Base-by-base conservation (phyloP, 2,113 vertebrate species). In the Ellobius talpinus region DNA sequence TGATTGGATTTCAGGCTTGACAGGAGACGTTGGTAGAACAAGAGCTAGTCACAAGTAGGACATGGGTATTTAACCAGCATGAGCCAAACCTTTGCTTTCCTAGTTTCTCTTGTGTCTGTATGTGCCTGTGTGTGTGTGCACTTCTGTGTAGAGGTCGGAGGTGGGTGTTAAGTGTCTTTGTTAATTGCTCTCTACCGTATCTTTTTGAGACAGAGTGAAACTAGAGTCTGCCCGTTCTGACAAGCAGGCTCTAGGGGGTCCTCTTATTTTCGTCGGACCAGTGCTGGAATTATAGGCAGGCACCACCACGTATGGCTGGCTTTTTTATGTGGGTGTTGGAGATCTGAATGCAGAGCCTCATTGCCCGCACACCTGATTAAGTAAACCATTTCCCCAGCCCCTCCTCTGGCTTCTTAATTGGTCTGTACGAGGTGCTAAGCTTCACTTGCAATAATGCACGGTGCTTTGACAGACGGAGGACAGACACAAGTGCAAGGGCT, bases 1-100 rank as follows among this genome's bases (percentile, higher is more conserved):
- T 86, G 96, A 93, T 92, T 95, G 0, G 47, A 86, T 96, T 88
- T 97, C 97, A 97, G 89, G 93, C 87, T n/a, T 85, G 84, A 94
- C 65, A 45, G 77, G 90, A 96, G 90, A 78, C 82, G 55, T 0
- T 14, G 52, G 86, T 55, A 26, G 5, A 19, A 23, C 4, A 66
- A 74, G 82, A 50, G 63, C 61, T 63, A 70, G 68, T 50, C 3
- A 45, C 50, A 45, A 58, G 72, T 14, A 76, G 87, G 72, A 24
- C 50, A 39, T 17, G 36, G 12, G 65, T 2, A 7, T 58, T 78
- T n/a, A 47, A 65, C 52, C 4, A 2, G 0, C 0, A 0, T 0
- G 66, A 47, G 2, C 47, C 79, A 29, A 12, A 6, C 26, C 21
- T 39, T 0, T 0, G 0, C 12, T 58, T 14, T 31, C 39, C 24